Conservation (phyloP, 2,797 vertebrate species). For the Bufotes viridis region DNA sequence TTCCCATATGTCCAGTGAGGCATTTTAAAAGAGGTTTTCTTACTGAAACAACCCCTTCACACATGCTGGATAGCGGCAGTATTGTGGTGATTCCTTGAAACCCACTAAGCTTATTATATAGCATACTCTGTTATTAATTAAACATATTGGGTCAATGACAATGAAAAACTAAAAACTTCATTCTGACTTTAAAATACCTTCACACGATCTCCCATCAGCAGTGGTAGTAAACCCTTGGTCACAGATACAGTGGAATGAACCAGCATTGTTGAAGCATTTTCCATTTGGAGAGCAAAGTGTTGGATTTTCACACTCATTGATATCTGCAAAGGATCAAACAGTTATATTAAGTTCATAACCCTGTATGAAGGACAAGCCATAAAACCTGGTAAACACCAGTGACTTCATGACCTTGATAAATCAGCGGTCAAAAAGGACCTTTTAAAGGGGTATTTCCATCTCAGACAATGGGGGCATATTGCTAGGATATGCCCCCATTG, state of each 20-base stretch:
- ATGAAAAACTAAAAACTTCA: neutral
- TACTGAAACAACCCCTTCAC: too few relatives aligned
- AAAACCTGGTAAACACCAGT: neutral
- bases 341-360: neutral
- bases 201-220: slow-evolving; percentile 77
- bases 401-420: too few relatives aligned
- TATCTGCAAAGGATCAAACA: slow-evolving; percentile 77
- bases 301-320: slow-evolving; percentile 88
- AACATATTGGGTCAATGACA: neutral
- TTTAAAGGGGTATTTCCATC: too few relatives aligned
- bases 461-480: too few relatives aligned
- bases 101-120: too few relatives aligned
- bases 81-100: too few relatives aligned
- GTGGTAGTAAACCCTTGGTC: slow-evolving; percentile 84
- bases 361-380: neutral
- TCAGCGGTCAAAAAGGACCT: neutral
- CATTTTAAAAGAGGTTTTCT: too few relatives aligned
- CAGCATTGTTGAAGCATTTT: slow-evolving; percentile 88
- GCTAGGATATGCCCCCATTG: too few relatives aligned
- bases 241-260: slow-evolving; percentile 88
- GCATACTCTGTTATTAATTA: too few relatives aligned
- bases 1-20: too few relatives aligned
- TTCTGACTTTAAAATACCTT: slow-evolving; percentile 75
- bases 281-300: slow-evolving; percentile 84
- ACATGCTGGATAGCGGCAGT: too few relatives aligned